phyloP scores from a whole-genome alignment of 2,888 invertebrate genomes.

The Coleophora deauratella region DNA sequence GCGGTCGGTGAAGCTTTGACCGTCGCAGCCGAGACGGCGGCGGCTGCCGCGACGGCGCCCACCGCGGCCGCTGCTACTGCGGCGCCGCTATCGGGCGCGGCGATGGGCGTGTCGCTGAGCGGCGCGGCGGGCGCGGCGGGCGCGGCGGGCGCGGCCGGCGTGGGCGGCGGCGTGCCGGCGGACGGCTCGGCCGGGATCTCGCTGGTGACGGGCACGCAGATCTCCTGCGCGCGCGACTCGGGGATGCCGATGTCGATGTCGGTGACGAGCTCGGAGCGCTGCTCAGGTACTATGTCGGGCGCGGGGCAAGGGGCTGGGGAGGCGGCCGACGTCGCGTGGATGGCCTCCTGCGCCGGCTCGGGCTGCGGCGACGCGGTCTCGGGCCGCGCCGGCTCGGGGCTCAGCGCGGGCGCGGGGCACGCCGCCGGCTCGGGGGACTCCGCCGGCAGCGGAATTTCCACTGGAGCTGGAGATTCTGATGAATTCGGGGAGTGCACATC shows the following conservation, averaged over 20 bases:
- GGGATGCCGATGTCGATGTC: slow-evolving; percentile 56
- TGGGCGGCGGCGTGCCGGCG: slow-evolving; percentile 29
- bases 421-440: slow-evolving; percentile 10
- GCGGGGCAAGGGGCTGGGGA: slow-evolving; percentile 23
- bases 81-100: slow-evolving; percentile 26
- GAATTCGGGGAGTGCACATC: neutral
- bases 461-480: slow-evolving; percentile 1
- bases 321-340: slow-evolving; percentile 9
- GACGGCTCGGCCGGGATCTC: slow-evolving; percentile 45
- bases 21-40: slow-evolving; percentile 22
- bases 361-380: neutral
- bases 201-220: slow-evolving; percentile 57
- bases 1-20: slow-evolving; percentile 19
- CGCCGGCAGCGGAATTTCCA: slow-evolving; percentile 13
- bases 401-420: slow-evolving; percentile 9
- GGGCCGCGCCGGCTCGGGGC: slow-evolving; percentile 5
- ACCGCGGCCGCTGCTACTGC: slow-evolving; percentile 32
- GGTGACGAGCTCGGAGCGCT: slow-evolving; percentile 49
- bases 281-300: slow-evolving; percentile 52
- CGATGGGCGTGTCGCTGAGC: slow-evolving; percentile 19
- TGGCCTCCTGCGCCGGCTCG: slow-evolving; percentile 3
- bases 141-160: slow-evolving; percentile 26
- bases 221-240: slow-evolving; percentile 62
- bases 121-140: slow-evolving; percentile 30
- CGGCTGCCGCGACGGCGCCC: slow-evolving; percentile 25